A percentile compares a stretch with the other conserved stretches of the same genome.
These are phyloP conservation scores for Apodemia mormo DNA, from an alignment of 2,888 invertebrate species.

Conservation along the genomic window DNA sequence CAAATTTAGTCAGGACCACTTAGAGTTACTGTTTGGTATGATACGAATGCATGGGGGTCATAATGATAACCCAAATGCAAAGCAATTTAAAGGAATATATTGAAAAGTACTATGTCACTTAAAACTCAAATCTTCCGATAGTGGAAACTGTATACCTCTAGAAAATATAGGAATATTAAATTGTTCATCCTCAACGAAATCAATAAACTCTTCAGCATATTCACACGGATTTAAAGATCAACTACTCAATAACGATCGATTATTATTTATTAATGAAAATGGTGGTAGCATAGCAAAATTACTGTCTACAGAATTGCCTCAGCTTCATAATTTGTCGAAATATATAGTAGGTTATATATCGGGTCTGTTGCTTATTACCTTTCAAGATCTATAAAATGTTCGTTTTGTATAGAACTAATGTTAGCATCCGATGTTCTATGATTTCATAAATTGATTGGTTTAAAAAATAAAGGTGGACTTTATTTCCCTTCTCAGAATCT, in stretches of 20 bases:
- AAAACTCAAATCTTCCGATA: too few species aligned
- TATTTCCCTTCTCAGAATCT: conserved; percentile 17
- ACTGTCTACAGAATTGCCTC: too few species aligned
- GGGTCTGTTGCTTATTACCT: conserved; percentile 9
- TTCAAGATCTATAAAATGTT: conserved; percentile 14
- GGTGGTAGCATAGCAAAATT: too few species aligned
- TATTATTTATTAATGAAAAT: too few species aligned
- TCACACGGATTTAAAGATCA: too few species aligned
- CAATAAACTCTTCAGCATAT: too few species aligned
- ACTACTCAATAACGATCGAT: too few species aligned
- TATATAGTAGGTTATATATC: conserved; percentile 9
- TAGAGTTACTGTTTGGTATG: too few species aligned
- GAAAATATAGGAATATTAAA: neutral
- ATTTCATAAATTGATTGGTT: conserved; percentile 19
- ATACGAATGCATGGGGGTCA: too few species aligned
- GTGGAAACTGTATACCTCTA: too few species aligned
- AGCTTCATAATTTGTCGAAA: neutral
- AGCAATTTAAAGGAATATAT: neutral
- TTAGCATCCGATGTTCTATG: neutral
- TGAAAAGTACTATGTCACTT: too few species aligned
- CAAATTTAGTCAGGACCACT: neutral
- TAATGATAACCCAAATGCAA: too few species aligned
- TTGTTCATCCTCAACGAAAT: neutral
- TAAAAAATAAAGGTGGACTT: conserved; percentile 23
- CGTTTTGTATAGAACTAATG: conserved; percentile 18